Base-by-base conservation (phyloP, 2,888 invertebrate species). In the Kuschelorhynchus macadamiae region DNA sequence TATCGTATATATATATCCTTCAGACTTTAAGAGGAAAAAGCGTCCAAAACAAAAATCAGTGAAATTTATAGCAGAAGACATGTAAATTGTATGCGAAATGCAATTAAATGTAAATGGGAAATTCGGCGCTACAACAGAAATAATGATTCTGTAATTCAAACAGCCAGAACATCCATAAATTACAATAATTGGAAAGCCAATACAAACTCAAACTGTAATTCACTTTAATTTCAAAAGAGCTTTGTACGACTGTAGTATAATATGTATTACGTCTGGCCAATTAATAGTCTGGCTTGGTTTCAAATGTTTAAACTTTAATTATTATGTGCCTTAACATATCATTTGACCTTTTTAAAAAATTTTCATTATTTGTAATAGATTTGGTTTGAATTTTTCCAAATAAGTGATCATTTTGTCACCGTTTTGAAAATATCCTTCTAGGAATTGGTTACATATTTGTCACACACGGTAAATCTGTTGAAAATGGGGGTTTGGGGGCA, bases 91-190 rank as follows among this genome's bases (percentile, higher is more conserved):
- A 11, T 42, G 16, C 16, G 42, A 42, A 16, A 42, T 14, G 42
- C 42, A 55, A 55, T 55, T 39, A 53, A 53, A 53, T 53, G 53
- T 12, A 53, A 53, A 53, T 39, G 20, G 41, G 33, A 30, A 14
- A 53, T 39, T 53, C 41, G 21, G 20, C 41, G 53, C 41, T 53
- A 41, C 20, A 62, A 44, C 42, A 55, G 36, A 62, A 44, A 46
- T 46, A 62, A 47, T 53, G 53, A 53, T 44, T 62, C 55, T 55
- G 36, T 46, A 25, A 62, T 46, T 44, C 62, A 42, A 55, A 55
- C 46, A 20, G 33, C 42, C 18, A 41, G 41, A 32, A n/a, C 33
- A 16, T 21, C 36, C 33, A 55, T 55, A 62, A 62, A 62, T 62
- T 46, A 17, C 33, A 46, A 53, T 46, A 62, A 53, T 62, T 53